Base-by-base conservation (phyloP, 1,140 invertebrate species). In the Fragariocoptes setiger region DNA sequence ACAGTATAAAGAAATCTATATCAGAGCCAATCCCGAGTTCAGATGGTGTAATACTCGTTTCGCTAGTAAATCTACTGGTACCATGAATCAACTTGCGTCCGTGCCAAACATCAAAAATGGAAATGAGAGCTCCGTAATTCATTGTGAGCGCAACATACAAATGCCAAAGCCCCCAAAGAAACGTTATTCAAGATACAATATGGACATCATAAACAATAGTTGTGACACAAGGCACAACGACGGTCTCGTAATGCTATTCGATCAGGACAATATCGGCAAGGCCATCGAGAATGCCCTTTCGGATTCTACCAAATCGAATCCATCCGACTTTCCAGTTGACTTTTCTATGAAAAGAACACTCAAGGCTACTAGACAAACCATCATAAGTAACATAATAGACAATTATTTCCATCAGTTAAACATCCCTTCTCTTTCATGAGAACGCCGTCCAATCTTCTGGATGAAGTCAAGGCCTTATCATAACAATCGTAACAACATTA, bases 1-100 rank as follows among this genome's bases (percentile, higher is more conserved):
- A 65, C 52, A 85, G 76, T 82, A 85, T 61, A 86, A 86, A 66
- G 79, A 85, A 65, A 78, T 77, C 42, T 85, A 85, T 61, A 71
- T 85, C 58, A 75, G 72, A 58, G 77, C 77, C 22, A 79, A 85
- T 62, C 79, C 79, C 42, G 72, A 80, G 56, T 85, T 85, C 53
- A 82, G 82, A 60, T 86, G 79, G 79, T 82, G 85, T 63, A 85
- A 80, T 17, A 47, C 43, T 12, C n/a, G n/a, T n/a, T n/a, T n/a
- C n/a, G n/a, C n/a, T n/a, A n/a, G n/a, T n/a, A n/a, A n/a, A n/a
- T n/a, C n/a, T n/a, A n/a, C n/a, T n/a, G n/a, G n/a, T n/a, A n/a
- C n/a, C n/a, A n/a, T n/a, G n/a, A n/a, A n/a, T n/a, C n/a, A n/a
- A n/a, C n/a, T n/a, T n/a, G n/a, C n/a, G n/a, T n/a, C n/a, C n/a